Evolutionary conservation across 2,888 invertebrate genomes (phyloP).

Genomic region (Villa cingulata): DNA sequence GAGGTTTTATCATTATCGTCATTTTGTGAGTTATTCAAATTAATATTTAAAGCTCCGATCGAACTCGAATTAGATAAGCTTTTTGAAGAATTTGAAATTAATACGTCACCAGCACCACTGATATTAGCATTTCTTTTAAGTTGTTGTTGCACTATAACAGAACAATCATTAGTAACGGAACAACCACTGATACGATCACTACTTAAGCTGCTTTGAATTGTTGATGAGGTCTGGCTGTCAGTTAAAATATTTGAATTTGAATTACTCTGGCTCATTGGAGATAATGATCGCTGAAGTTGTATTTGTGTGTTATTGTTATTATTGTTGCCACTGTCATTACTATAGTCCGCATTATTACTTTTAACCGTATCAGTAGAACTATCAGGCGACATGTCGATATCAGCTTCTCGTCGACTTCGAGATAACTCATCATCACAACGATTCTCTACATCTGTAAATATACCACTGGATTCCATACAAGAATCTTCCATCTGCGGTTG

Average conservation of each 20-base stretch:
- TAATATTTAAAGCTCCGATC: conserved; percentile 5
- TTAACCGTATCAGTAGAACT: conserved; percentile 39
- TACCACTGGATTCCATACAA: conserved; percentile 79
- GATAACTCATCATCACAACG: conserved; percentile 47
- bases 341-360: conserved; percentile 38
- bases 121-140: background rate
- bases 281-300: conserved; percentile 14
- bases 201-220: conserved; percentile 24
- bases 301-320: conserved; percentile 4
- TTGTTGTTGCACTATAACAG: background rate
- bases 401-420: conserved; percentile 30
- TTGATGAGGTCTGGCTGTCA: conserved; percentile 25
- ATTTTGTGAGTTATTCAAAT: background rate
- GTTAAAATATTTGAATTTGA: conserved; percentile 17
- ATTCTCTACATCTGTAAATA: conserved; percentile 75
- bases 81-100: background rate
- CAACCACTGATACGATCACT: conserved; percentile 12
- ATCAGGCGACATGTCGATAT: conserved; percentile 51
- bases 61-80: conserved; percentile 6
- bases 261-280: conserved; percentile 21
- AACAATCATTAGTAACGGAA: conserved; percentile 6
- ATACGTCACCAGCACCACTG: background rate
- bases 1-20: conserved; percentile 7
- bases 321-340: background rate
- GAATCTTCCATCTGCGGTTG: conserved; percentile 54